Percentiles rank a stretch among this genome's conserved stretches.
Conservation (phyloP, 2,113 vertebrate species). For the Dasypus novemcinctus region DNA sequence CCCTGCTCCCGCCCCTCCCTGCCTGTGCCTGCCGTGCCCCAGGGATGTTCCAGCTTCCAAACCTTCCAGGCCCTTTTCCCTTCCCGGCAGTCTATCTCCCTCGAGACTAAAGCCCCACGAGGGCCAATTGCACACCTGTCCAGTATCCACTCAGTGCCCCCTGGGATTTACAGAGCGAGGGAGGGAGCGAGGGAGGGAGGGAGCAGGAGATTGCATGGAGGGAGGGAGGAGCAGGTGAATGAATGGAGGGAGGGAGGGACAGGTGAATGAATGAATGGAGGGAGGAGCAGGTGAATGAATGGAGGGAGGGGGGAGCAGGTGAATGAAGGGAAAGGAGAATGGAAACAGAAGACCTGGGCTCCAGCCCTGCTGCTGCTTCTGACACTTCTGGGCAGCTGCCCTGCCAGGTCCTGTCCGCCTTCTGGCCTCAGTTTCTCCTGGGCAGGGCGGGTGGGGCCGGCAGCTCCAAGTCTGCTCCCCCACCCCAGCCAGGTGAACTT, state of each 20-base stretch:
- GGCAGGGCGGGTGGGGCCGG: not conserved
- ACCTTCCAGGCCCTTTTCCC: not conserved
- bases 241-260: too few relatives aligned
- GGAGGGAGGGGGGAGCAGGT: too few relatives aligned
- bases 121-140: not conserved
- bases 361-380: not conserved
- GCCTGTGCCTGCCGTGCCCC: not conserved
- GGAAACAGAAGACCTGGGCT: not conserved
- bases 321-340: not conserved
- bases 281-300: not conserved
- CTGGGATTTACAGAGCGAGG: rapidly evolving
- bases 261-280: not conserved
- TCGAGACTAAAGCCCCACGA: not conserved
- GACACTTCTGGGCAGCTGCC: not conserved
- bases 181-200: too few relatives aligned
- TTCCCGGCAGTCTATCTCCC: not conserved
- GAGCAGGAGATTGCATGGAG: too few relatives aligned
- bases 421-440: not conserved
- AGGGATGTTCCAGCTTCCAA: not conserved
- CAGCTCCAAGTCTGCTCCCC: not conserved
- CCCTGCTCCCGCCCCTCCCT: not conserved
- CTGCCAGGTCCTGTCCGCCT: not conserved
- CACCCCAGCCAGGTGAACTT: conserved; percentile 87
- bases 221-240: too few relatives aligned
- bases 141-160: not conserved